Base-by-base conservation (phyloP, 2,797 vertebrate species). In the Pygocentrus nattereri region DNA sequence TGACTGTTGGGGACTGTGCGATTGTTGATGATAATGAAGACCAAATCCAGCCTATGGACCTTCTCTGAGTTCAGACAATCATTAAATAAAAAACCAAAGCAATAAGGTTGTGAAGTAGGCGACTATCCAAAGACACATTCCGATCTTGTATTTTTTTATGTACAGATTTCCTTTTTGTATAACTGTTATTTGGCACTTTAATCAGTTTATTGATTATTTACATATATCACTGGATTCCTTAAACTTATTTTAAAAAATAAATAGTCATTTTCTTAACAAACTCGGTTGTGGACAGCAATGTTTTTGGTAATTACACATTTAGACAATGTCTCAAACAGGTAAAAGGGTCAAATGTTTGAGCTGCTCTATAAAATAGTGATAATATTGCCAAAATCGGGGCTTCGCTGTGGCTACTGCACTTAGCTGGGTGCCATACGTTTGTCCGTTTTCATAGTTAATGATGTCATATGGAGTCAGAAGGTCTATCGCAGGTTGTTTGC, bases 171-270 rank as follows among this genome's bases (percentile, higher is more conserved):
- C 88, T 88, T 88, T 87, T 90, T 91, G 84, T 90, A 87, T 93
- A 91, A 96, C 93, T 95, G 94, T 97, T 97, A 97, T 97, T 97
- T 98, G 97, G 98, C 97, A 99, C 97, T 98, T 98, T 99, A 98
- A 94, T 95, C 95, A 96, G 95, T 96, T 97, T 95, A 95, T 96
- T 96, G 94, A 94, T 96, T 97, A 97, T 95, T 96, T 95, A 95
- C 96, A 97, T 98, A 95, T 98, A 97, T 97, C 97, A 99, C 97
- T 98, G 97, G 97, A 98, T 97, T 94, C 93, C 89, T 90, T 92
- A 96, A 96, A 93, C 94, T 94, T 96, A 94, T 95, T 96, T 96
- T 96, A 93, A 96, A 88, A n/a, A 96, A 97, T 96, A 94, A 98
- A 97, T 96, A 94, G 95, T 95, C 95, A 95, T 97, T 98, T 96